phyloP scores from a whole-genome alignment of 1,140 invertebrate genomes.

The Rhyacophila brunnea region DNA sequence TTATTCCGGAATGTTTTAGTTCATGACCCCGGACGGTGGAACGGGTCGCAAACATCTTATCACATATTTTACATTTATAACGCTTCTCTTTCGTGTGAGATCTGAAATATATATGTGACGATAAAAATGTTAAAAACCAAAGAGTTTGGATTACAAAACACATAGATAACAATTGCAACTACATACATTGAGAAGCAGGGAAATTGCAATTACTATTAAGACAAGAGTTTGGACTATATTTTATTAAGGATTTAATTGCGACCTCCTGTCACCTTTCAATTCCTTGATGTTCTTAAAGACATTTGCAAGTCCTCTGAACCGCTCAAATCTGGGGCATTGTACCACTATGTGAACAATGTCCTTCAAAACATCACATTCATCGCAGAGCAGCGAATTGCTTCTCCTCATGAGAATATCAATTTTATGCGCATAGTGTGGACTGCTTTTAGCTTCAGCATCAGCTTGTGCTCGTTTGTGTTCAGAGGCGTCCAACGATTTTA shows the following conservation, averaged over 20 bases:
- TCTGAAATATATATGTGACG: conserved; percentile 6
- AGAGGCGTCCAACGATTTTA: too few species aligned
- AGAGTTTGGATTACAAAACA: background rate
- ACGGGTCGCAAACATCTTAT: conserved; percentile 17
- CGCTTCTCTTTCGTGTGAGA: conserved; percentile 28
- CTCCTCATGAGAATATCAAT: too few species aligned
- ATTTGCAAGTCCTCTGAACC: too few species aligned
- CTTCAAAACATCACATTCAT: too few species aligned
- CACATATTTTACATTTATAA: conserved; percentile 29
- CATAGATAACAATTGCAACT: background rate
- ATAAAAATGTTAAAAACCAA: too few species aligned
- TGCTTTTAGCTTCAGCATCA: too few species aligned
- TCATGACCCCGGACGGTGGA: conserved; percentile 12
- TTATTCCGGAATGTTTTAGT: conserved; percentile 15
- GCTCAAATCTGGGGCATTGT: too few species aligned
- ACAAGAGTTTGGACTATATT: background rate
- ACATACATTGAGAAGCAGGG: background rate
- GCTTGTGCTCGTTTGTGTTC: too few species aligned
- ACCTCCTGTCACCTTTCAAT: background rate
- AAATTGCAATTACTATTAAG: background rate
- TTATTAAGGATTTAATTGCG: background rate
- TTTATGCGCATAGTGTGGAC: too few species aligned
- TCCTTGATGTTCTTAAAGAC: too few species aligned
- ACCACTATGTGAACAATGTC: too few species aligned
- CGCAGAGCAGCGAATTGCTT: too few species aligned